These are phyloP conservation scores for Lymantria dispar DNA, from an alignment of 2,888 invertebrate genomes.

Conservation along the genomic window DNA sequence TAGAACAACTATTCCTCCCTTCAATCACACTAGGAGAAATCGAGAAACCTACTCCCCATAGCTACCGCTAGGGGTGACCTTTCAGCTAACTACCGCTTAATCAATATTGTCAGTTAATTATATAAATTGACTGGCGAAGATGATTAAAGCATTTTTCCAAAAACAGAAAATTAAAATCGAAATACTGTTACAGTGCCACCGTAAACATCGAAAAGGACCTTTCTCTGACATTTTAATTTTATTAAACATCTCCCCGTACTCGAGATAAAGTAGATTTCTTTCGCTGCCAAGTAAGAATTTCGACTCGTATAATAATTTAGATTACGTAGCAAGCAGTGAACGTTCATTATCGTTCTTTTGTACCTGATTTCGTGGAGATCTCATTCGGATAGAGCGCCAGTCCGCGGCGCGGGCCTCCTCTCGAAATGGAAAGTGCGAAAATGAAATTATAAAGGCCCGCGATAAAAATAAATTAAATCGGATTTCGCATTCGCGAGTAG, in stretches of 20 bases:
- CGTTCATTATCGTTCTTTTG: slow-evolving; percentile 83
- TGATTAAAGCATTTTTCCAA: slow-evolving; percentile 49
- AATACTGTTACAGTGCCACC: slow-evolving; percentile 62
- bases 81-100: slow-evolving; percentile 25
- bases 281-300: slow-evolving; percentile 78
- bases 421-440: slow-evolving; percentile 82
- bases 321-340: slow-evolving; percentile 81
- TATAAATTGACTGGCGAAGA: slow-evolving; percentile 32
- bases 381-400: slow-evolving; percentile 80
- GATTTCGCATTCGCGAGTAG: slow-evolving; percentile 79
- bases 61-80: slow-evolving; percentile 16
- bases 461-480: slow-evolving; percentile 84
- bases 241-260: slow-evolving; percentile 74
- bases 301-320: slow-evolving; percentile 81
- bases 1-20: too few relatives aligned
- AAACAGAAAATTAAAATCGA: slow-evolving; percentile 62
- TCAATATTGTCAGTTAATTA: slow-evolving; percentile 30
- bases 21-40: too few relatives aligned
- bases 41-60: too few relatives aligned
- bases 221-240: slow-evolving; percentile 76
- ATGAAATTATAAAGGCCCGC: slow-evolving; percentile 82
- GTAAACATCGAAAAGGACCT: slow-evolving; percentile 67
- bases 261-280: slow-evolving; percentile 80
- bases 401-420: slow-evolving; percentile 77
- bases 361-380: slow-evolving; percentile 81